A percentile compares a stretch with the other conserved stretches of the same genome.
Evolutionary conservation across 2,113 vertebrate genomes (phyloP).

Genomic region (Laticauda colubrina): DNA sequence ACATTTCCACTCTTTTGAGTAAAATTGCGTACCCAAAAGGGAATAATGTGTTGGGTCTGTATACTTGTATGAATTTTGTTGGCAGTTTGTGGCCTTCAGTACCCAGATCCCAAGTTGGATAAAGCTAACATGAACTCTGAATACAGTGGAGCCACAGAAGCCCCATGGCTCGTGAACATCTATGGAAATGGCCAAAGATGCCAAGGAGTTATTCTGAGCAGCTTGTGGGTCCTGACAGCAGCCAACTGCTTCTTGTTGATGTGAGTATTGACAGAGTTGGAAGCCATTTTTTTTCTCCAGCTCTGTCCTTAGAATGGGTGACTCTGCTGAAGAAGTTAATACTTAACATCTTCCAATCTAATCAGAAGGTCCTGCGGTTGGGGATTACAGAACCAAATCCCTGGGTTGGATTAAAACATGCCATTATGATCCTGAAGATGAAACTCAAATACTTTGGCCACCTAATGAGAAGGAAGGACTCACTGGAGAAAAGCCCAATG

Average conservation of each 20-base stretch:
- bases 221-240: conserved; percentile 17
- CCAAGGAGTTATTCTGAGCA: conserved; percentile 14
- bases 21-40: not conserved
- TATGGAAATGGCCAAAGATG: conserved; percentile 15
- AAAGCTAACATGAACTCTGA: not conserved
- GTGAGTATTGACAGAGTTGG: not conserved
- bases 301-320: not conserved
- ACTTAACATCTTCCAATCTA: not conserved
- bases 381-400: not conserved
- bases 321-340: not conserved
- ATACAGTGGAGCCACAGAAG: not conserved
- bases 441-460: too few relatives aligned
- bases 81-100: not conserved
- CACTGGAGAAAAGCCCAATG: too few relatives aligned
- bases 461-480: too few relatives aligned
- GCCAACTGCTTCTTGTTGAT: conserved; percentile 21
- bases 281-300: not conserved
- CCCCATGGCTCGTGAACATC: conserved; percentile 19
- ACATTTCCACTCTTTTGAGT: not conserved
- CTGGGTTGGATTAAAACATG: not conserved
- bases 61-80: not conserved
- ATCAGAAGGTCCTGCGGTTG: not conserved
- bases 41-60: not conserved
- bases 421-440: too few relatives aligned
- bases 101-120: not conserved